Evolutionary conservation across 2,113 vertebrate genomes (phyloP).

Genomic region (Zosterops borbonicus): DNA sequence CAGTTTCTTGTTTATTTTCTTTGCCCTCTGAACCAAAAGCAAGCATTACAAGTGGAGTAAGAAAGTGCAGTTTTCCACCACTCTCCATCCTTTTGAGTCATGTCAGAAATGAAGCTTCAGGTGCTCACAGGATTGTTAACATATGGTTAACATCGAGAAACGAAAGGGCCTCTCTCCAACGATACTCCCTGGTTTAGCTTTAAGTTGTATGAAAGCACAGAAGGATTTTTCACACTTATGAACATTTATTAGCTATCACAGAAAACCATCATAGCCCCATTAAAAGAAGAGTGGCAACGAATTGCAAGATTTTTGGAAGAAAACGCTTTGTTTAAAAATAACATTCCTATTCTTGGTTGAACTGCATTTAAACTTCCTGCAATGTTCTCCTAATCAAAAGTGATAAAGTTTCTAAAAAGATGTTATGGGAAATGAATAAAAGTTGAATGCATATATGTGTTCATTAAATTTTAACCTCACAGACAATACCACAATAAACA

Average conservation of each 20-base stretch:
- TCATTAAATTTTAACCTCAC: not conserved
- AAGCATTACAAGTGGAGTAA: not conserved
- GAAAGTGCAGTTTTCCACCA: not conserved
- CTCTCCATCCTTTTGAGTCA: not conserved
- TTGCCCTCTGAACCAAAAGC: not conserved
- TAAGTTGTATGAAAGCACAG: not conserved
- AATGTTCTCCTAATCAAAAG: not conserved
- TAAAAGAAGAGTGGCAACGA: not conserved
- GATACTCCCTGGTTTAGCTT: not conserved
- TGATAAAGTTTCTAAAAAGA: not conserved
- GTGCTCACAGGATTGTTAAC: not conserved
- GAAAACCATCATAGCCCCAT: not conserved
- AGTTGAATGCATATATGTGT: not conserved
- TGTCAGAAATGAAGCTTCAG: not conserved
- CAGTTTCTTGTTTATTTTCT: not conserved
- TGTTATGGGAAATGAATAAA: not conserved
- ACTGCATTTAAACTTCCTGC: not conserved
- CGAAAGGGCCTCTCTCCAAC: not conserved
- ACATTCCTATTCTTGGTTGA: not conserved
- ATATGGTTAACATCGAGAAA: not conserved
- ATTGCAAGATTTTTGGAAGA: not conserved
- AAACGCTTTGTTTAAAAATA: not conserved
- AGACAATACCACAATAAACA: fast-evolving
- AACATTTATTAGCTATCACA: not conserved
- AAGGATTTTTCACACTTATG: not conserved